These are phyloP conservation scores for Gymnobelideus leadbeateri DNA, from an alignment of 2,113 vertebrate species.

Conservation along the genomic window DNA sequence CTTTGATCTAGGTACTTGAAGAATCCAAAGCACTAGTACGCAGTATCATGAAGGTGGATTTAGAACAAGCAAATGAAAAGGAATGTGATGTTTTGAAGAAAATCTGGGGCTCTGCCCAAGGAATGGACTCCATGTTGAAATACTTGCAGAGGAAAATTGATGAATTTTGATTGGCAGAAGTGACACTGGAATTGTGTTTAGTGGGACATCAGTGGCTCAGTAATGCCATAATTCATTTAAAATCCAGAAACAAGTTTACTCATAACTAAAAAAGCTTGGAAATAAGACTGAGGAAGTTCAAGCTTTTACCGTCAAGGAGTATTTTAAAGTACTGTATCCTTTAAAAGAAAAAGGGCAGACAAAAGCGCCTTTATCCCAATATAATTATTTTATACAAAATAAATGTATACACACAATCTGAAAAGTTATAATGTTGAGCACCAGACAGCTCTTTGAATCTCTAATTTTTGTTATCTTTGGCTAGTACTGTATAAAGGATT, in stretches of 20 bases:
- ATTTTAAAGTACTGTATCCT: constrained; percentile 86
- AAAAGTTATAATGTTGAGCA: constrained; percentile 79
- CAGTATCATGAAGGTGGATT: constrained; percentile 90
- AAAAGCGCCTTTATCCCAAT: constrained; percentile 83
- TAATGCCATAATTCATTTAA: constrained; percentile 61
- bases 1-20: constrained; percentile 89
- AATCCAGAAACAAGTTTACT: constrained; percentile 65
- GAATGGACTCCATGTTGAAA: constrained; percentile 96
- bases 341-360: constrained; percentile 85
- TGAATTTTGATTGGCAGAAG: constrained; percentile 87
- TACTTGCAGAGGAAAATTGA: constrained; percentile 95
- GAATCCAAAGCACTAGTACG: constrained; percentile 97
- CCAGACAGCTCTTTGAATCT: constrained; percentile 81
- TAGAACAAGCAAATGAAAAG: constrained; percentile 96
- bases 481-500: constrained; percentile 85
- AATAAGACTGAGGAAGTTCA: constrained; percentile 74
- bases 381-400: constrained; percentile 73
- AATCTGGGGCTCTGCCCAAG: constrained; percentile 96
- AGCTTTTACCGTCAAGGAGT: constrained; percentile 80
- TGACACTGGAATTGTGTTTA: constrained; percentile 79
- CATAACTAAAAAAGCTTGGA: constrained; percentile 67
- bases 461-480: constrained; percentile 80
- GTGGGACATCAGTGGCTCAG: constrained; percentile 71
- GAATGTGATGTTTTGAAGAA: constrained; percentile 96
- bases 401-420: constrained; percentile 76